Evolutionary conservation across 2,797 vertebrate genomes (phyloP).

Genomic region (Rallus crepitans): DNA sequence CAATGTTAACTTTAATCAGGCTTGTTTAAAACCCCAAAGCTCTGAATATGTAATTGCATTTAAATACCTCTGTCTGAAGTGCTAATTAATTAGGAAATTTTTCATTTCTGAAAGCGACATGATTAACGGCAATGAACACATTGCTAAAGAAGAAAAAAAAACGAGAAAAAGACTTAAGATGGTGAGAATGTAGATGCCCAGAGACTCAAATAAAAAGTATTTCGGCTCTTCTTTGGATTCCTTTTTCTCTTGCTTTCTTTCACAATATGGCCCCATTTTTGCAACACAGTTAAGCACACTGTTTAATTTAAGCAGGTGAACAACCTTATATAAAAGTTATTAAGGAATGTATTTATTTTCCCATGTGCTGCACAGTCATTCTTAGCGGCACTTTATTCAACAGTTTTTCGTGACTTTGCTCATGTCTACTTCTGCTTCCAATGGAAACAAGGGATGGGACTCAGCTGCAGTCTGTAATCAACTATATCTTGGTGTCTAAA

Average conservation of each 20-base stretch:
- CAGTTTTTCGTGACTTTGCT: neutral
- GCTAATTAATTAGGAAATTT: neutral
- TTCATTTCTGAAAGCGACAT: neutral
- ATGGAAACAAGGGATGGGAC: neutral
- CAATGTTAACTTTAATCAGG: neutral
- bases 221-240: neutral
- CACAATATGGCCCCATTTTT: neutral
- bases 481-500: neutral
- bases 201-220: neutral
- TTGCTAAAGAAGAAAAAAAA: neutral
- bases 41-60: neutral
- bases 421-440: neutral
- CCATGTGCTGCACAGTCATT: accelerated
- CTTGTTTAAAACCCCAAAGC: neutral
- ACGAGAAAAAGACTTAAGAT: neutral
- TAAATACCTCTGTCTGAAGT: slow-evolving; percentile 15
- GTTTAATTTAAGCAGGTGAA: neutral
- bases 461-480: neutral
- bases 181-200: neutral
- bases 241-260: neutral
- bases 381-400: neutral
- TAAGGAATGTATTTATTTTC: neutral
- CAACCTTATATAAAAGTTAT: neutral
- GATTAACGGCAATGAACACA: neutral
- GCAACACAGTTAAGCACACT: neutral